These are phyloP conservation scores for Orgyia antiqua DNA, from an alignment of 2,888 invertebrate species.

Conservation along the genomic window DNA sequence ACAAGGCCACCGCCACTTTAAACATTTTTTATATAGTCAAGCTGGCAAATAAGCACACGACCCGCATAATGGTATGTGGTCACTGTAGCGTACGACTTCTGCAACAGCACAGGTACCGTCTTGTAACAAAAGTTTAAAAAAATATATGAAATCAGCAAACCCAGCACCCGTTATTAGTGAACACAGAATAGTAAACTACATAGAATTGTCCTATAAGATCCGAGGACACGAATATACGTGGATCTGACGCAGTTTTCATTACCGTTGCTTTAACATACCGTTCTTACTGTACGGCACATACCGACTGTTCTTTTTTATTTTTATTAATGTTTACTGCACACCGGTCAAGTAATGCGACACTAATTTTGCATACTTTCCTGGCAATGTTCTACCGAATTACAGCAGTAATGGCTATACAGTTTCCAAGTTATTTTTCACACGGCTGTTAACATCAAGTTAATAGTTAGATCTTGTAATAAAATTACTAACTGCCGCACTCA, in stretches of 20 bases:
- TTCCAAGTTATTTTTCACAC: too few relatives aligned
- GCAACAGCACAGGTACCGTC: too few relatives aligned
- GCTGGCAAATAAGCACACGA: too few relatives aligned
- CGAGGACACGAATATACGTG: slow-evolving; percentile 35
- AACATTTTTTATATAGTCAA: too few relatives aligned
- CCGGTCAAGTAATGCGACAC: slow-evolving; percentile 35
- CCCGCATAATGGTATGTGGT: too few relatives aligned
- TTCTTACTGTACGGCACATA: slow-evolving; percentile 30
- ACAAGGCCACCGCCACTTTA: too few relatives aligned
- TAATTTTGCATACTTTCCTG: slow-evolving; percentile 36
- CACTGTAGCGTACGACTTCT: too few relatives aligned
- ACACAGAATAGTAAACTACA: slow-evolving; percentile 12
- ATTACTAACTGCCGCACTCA: too few relatives aligned
- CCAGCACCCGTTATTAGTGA: slow-evolving; percentile 13
- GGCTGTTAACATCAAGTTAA: too few relatives aligned
- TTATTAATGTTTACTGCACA: slow-evolving; percentile 45
- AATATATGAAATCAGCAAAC: too few relatives aligned
- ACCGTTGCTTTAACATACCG: slow-evolving; percentile 63
- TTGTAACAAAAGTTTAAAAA: too few relatives aligned
- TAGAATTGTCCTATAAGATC: slow-evolving; percentile 24
- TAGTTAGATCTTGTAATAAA: too few relatives aligned
- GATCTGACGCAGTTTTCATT: slow-evolving; percentile 56
- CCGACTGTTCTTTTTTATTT: slow-evolving; percentile 41
- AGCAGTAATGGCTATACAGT: slow-evolving; percentile 21
- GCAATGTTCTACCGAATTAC: slow-evolving; percentile 23